Percentiles rank a stretch among this genome's conserved stretches.
Conservation (phyloP, 2,113 vertebrate species). For the Ahaetulla prasina region DNA sequence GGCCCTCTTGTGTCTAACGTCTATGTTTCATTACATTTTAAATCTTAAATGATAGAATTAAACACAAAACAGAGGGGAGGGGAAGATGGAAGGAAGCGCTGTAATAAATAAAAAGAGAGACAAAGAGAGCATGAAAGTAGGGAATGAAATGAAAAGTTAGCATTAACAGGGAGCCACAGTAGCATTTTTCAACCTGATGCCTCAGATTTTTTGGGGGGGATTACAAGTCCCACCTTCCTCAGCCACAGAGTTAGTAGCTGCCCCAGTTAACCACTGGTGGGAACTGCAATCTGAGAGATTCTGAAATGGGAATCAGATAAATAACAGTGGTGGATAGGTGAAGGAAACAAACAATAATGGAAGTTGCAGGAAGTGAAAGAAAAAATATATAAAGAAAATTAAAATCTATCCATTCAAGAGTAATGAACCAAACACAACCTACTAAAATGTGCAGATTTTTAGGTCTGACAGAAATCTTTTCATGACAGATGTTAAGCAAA, state of each 20-base stretch:
- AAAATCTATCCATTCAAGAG: background rate
- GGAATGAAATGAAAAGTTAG: background rate
- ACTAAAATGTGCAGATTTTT: background rate
- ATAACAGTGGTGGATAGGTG: background rate
- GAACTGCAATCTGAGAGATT: background rate
- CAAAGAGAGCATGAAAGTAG: background rate
- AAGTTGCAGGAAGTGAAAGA: background rate
- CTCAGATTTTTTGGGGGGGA: background rate
- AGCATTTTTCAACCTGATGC: background rate
- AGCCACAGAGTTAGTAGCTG: background rate
- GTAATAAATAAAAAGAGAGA: slow-evolving; percentile 12
- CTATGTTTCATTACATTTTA: slow-evolving; percentile 36
- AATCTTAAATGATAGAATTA: slow-evolving; percentile 32
- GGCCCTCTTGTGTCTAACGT: slow-evolving; percentile 26
- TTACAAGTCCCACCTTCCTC: background rate
- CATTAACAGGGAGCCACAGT: background rate
- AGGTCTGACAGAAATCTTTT: too few species aligned
- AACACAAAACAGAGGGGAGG: slow-evolving; percentile 15
- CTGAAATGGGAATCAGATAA: background rate
- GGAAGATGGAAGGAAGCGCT: background rate
- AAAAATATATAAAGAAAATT: background rate
- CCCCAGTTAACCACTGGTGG: background rate
- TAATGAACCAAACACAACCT: background rate
- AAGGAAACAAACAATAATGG: background rate
- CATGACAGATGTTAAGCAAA: background rate